Evolutionary conservation across 1,140 invertebrate species (phyloP), one percentile per base, ranked within the genome.

Genomic region (Drosophila nigromelanica): DNA sequence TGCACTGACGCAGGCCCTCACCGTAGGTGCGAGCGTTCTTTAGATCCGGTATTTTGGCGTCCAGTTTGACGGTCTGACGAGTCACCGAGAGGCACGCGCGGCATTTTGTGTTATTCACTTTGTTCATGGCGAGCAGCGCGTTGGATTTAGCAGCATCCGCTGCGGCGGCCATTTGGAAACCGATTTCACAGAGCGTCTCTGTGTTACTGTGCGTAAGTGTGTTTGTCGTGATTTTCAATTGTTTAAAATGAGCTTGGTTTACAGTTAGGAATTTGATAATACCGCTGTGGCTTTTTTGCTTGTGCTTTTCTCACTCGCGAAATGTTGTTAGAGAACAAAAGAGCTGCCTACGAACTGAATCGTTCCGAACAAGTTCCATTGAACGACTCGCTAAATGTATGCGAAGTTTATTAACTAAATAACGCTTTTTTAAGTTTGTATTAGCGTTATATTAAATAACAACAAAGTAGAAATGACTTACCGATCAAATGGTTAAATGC

Each of bases 11-110:
- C 52, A 89, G 64, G 5, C 79, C 66, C 21, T 89, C 73, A 0
- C 66, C 85, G 33, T 89, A 89, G 3, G 85, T 89, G 3, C 85
- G 76, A 0, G 56, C 42, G 7, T 37, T 69, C 21, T 85, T 60
- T 8, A 89, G 48, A 30, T 80, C 75, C n/a, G 83, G 83, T 39
- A 89, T 77, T 43, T 73, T 63, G 42, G 85, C 48, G 15, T 77
- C 64, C 21, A 89, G 35, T 12, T 79, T 73, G 3, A 89, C 63
- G 11, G 83, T 89, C 39, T 89, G 72, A 10, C 83, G 80, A 47
- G 76, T 73, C 42, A 73, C 80, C 10, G 83, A 80, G 24, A 89
- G 85, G 58, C 83, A 89, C 8, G 83, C 85, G 62, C 83, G 83
- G 52, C 83, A 89, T 59, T 89, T 89, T 47, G 69, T 50, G 35